These are phyloP conservation scores for Phymorhynchus buccinoides DNA, from an alignment of 1,140 invertebrate species.

Conservation along the genomic window DNA sequence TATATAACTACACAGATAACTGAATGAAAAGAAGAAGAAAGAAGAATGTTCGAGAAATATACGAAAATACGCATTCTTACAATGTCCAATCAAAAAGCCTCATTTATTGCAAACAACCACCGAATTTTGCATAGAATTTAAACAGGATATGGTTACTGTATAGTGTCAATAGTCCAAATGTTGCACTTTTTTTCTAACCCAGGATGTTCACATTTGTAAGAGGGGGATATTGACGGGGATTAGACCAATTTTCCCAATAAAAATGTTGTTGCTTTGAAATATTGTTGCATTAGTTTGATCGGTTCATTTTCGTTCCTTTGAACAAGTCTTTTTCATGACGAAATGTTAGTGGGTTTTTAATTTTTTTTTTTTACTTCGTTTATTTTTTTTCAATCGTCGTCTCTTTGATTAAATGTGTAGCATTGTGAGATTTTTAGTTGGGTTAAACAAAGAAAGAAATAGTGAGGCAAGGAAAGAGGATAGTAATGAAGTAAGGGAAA, in stretches of 20 bases:
- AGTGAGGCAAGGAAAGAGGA: no score
- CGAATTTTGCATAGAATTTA: not conserved
- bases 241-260: no score
- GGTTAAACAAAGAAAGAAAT: no score
- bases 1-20: not conserved
- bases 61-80: not conserved
- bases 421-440: not conserved
- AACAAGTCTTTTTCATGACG: not conserved
- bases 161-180: not conserved
- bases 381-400: no score
- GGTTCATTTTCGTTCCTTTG: no score
- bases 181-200: no score
- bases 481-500: no score
- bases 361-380: no score
- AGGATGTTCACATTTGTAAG: no score
- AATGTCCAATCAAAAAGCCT: not conserved
- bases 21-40: not conserved
- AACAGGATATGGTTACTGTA: not conserved
- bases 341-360: not conserved
- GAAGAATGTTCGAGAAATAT: not conserved
- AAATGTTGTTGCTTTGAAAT: no score
- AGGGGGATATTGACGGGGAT: no score
- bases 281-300: not conserved
- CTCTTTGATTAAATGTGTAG: not conserved
- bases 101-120: not conserved